A percentile compares a stretch with the other conserved stretches of the same genome.
phyloP scores from a whole-genome alignment of 2,888 invertebrate species.

The Alviniconcha strummeri region DNA sequence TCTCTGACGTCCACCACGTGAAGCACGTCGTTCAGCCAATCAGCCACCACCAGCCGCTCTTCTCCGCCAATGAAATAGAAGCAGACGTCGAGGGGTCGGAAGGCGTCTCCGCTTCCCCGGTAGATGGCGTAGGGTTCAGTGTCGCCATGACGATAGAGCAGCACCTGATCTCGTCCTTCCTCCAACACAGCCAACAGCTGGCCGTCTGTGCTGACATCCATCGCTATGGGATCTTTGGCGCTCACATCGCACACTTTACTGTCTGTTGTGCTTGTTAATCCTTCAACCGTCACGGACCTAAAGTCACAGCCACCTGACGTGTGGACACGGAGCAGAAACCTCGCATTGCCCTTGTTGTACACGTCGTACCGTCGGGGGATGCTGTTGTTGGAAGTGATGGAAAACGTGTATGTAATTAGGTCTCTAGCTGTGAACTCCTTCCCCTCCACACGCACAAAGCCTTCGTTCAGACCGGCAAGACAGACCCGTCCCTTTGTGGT shows the following conservation, averaged over 20 bases:
- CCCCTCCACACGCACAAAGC: neutral
- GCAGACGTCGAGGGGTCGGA: neutral
- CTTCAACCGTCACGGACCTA: neutral
- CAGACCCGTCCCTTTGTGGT: neutral
- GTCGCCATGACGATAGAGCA: neutral
- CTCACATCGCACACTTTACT: neutral
- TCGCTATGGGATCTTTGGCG: neutral
- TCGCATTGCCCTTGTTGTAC: neutral
- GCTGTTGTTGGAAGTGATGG: neutral
- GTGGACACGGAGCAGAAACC: neutral
- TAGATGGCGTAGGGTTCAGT: neutral
- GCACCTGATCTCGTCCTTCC: neutral
- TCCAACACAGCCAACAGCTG: neutral
- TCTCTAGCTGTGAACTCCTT: neutral
- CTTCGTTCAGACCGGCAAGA: neutral
- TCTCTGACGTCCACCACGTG: neutral
- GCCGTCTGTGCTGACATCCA: constrained; percentile 3
- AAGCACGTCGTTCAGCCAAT: neutral
- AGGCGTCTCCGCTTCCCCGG: neutral
- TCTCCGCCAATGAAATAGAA: neutral
- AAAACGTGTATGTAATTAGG: neutral
- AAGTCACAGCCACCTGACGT: neutral
- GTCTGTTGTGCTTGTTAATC: neutral
- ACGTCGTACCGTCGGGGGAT: neutral
- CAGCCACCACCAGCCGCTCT: constrained; percentile 2